Percentiles rank a stretch among this genome's conserved stretches.
These are phyloP conservation scores for Mus spretus DNA, from an alignment of 2,797 vertebrate species.

Conservation along the genomic window DNA sequence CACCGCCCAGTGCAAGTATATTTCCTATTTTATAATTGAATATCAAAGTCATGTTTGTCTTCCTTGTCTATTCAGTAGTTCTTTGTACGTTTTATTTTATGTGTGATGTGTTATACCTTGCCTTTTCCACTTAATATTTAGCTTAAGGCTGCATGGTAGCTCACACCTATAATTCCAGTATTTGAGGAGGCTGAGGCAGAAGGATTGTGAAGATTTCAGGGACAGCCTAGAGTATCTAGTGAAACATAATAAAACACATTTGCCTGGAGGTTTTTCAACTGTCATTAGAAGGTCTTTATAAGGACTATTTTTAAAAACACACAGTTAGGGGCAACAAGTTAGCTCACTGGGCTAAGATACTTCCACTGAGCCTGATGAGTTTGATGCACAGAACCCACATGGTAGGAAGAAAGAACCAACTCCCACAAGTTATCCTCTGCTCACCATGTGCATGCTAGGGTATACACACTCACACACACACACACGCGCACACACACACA, in stretches of 20 bases:
- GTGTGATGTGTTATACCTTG: neutral
- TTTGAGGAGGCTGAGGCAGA: neutral
- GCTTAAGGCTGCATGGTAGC: neutral
- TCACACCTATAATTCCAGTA: neutral
- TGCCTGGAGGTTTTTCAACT: neutral
- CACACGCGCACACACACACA: neutral
- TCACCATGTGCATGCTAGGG: neutral
- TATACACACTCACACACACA: neutral
- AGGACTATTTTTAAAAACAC: neutral
- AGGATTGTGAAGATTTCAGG: neutral
- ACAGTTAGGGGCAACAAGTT: neutral
- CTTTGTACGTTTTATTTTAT: neutral
- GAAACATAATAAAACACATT: neutral
- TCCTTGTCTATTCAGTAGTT: neutral
- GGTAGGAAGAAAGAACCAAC: neutral
- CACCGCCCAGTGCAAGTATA: neutral
- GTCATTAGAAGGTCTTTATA: neutral
- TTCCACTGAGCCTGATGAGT: too few species aligned
- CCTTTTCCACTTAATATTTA: slow-evolving; percentile 15
- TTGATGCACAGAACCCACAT: neutral
- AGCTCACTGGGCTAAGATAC: neutral
- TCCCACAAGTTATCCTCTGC: neutral
- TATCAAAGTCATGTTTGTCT: neutral
- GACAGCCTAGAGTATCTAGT: neutral
- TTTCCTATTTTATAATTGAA: slow-evolving; percentile 27